Percentiles rank a stretch among this genome's conserved stretches.
These are phyloP conservation scores for Musca vetustissima DNA, from an alignment of 1,140 invertebrate genomes.

Conservation along the genomic window DNA sequence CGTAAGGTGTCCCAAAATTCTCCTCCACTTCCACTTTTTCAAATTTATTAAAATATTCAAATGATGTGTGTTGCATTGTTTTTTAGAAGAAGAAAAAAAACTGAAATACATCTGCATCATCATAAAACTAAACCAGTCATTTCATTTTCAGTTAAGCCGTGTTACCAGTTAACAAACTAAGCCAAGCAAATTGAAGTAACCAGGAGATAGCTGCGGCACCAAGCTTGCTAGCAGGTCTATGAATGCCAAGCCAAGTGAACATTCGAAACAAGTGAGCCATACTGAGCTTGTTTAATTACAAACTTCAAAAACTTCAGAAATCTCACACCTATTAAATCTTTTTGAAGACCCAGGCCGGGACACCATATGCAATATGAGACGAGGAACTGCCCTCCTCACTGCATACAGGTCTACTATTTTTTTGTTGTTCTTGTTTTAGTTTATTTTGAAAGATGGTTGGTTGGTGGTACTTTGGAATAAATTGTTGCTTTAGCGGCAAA, in stretches of 20 bases:
- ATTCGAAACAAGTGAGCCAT: not conserved
- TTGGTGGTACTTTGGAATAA: conserved; percentile 5
- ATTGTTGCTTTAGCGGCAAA: conserved; percentile 22
- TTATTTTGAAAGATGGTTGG: not conserved
- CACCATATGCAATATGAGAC: conserved; percentile 2
- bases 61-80: not conserved
- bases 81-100: too few species aligned
- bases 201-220: too few species aligned
- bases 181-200: too few species aligned
- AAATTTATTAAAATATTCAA: not conserved
- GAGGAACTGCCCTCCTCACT: too few species aligned
- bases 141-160: too few species aligned
- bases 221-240: too few species aligned
- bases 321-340: conserved; percentile 23
- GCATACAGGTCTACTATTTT: not conserved
- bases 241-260: too few species aligned
- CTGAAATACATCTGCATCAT: conserved; percentile 15
- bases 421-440: too few species aligned
- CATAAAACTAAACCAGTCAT: conserved; percentile 5
- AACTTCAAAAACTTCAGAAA: conserved; percentile 22
- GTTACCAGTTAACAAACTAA: too few species aligned
- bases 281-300: conserved; percentile 17
- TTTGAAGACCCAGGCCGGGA: not conserved
- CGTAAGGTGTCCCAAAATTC: too few species aligned
- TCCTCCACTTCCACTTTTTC: too few species aligned